phyloP scores from a whole-genome alignment of 2,888 invertebrate genomes.

The Cheilosia soror region DNA sequence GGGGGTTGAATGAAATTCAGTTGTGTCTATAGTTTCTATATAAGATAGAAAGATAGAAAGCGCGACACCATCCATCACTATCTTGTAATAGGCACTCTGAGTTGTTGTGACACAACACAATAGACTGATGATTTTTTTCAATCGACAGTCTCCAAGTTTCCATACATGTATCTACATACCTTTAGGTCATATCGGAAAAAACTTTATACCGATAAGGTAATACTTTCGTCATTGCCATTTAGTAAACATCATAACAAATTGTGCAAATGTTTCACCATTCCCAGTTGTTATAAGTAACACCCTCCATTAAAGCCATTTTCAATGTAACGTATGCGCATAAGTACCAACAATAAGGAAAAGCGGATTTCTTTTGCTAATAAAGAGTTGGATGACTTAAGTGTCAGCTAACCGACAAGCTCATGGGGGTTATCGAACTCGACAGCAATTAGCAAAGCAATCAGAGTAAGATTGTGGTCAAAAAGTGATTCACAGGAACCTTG shows the following conservation, averaged over 20 bases:
- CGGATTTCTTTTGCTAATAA: background rate
- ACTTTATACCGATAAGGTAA: no score
- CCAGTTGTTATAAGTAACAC: no score
- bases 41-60: no score
- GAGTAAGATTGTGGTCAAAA: background rate
- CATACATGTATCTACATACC: no score
- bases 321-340: background rate
- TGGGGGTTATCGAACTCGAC: slow-evolving; percentile 10
- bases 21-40: background rate
- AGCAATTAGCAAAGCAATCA: slow-evolving; percentile 12
- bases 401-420: background rate
- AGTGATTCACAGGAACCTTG: background rate
- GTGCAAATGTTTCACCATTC: no score
- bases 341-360: background rate
- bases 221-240: no score
- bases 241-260: no score
- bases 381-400: slow-evolving; percentile 2
- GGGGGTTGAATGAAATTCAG: background rate
- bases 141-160: no score
- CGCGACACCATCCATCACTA: background rate
- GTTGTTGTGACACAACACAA: no score
- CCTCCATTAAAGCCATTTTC: background rate
- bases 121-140: no score
- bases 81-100: no score
- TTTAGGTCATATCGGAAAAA: no score